A percentile compares a stretch with the other conserved stretches of the same genome.
Evolutionary conservation across 2,888 invertebrate genomes (phyloP).

Genomic region (Diploptera punctata): DNA sequence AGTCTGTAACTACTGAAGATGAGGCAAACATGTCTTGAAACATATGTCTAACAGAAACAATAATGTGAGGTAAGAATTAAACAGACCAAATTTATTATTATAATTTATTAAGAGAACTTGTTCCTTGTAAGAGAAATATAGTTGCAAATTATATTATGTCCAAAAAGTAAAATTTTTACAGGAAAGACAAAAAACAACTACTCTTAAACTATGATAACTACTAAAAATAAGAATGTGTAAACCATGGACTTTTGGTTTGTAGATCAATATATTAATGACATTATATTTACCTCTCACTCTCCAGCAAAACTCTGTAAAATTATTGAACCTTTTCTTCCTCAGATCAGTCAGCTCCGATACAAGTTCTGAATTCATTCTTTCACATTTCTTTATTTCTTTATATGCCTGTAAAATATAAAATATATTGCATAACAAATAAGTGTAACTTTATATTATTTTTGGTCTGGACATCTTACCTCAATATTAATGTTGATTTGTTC

Average conservation of each 20-base stretch:
- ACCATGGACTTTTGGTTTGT: not conserved
- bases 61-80: no score
- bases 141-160: not conserved
- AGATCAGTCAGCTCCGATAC: not conserved
- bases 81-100: no score
- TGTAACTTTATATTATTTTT: no score
- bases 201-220: not conserved
- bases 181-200: not conserved
- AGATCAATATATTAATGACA: no score
- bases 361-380: not conserved
- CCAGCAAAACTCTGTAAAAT: not conserved
- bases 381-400: not conserved
- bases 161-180: no score
- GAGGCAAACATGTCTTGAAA: no score
- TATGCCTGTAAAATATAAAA: not conserved
- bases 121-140: not conserved
- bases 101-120: not conserved
- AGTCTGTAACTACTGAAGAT: no score
- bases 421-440: not conserved
- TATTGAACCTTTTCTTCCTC: not conserved
- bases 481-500: no score
- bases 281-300: slow-evolving; percentile 10
- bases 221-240: not conserved
- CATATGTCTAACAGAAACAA: no score
- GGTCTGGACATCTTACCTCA: no score